Conservation (phyloP, 2,113 vertebrate genomes). For the Kryptolebias marmoratus region DNA sequence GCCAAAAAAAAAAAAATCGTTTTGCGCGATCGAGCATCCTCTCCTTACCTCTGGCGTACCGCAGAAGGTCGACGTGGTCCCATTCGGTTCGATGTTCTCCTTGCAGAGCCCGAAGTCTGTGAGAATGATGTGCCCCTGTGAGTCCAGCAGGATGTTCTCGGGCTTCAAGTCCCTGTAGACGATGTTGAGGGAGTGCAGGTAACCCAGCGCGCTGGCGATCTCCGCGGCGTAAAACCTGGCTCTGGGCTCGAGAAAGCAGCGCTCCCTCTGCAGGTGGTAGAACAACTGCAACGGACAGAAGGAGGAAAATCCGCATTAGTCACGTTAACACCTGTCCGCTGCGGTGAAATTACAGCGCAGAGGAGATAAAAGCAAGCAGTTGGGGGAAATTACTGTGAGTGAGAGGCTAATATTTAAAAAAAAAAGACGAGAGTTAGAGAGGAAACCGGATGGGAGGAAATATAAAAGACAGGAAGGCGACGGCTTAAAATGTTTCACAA, state of each 20-base stretch:
- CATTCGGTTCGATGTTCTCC: conserved; percentile 97
- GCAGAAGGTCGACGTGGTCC: conserved; percentile 97
- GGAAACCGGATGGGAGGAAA: conserved; percentile 48
- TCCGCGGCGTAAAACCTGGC: conserved; percentile 97
- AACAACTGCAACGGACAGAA: conserved; percentile 84
- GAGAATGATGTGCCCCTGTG: conserved; percentile 95
- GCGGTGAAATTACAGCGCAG: neutral
- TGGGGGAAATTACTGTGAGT: neutral
- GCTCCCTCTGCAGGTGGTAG: conserved; percentile 97
- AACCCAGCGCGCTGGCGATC: conserved; percentile 96
- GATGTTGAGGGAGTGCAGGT: conserved; percentile 97
- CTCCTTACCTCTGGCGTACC: conserved; percentile 93
- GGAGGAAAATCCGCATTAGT: neutral
- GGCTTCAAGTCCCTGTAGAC: conserved; percentile 99
- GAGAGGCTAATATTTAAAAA: neutral
- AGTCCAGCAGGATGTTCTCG: conserved; percentile 97
- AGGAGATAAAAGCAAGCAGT: conserved; percentile 29
- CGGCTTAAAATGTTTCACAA: conserved; percentile 40
- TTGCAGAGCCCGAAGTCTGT: conserved; percentile 99
- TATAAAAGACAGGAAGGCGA: conserved; percentile 64
- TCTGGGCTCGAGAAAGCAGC: conserved; percentile 95
- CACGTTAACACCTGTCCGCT: neutral
- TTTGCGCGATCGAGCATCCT: neutral
- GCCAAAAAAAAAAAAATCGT: neutral
- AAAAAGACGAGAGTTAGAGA: conserved; percentile 12